Evolutionary conservation across 2,888 invertebrate genomes (phyloP).

Genomic region (Autographa pulchrina): DNA sequence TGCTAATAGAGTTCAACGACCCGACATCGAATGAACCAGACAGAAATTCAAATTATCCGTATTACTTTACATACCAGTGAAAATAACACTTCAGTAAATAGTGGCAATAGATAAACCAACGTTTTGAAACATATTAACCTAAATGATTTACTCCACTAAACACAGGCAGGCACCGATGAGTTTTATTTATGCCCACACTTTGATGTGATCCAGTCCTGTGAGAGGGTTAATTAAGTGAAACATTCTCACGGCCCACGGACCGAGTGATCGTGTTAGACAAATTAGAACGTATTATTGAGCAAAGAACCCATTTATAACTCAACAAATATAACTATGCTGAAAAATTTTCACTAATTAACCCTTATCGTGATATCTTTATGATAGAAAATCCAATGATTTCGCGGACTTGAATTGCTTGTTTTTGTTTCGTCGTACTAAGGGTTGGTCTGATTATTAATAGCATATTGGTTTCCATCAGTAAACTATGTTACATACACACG

Average conservation of each 20-base stretch:
- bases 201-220: conserved; percentile 83
- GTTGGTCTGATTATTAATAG: conserved; percentile 63
- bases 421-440: conserved; percentile 30
- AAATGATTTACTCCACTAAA: conserved; percentile 74
- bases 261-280: conserved; percentile 84
- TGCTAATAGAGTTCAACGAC: neutral
- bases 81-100: conserved; percentile 37
- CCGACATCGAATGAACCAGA: neutral
- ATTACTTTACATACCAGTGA: conserved; percentile 15
- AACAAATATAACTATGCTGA: conserved; percentile 57
- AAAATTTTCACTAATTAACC: conserved; percentile 27
- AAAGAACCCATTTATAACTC: conserved; percentile 78
- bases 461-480: conserved; percentile 59
- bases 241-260: conserved; percentile 80
- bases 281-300: conserved; percentile 87
- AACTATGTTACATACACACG: conserved; percentile 47
- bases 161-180: conserved; percentile 66
- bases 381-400: conserved; percentile 33
- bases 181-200: conserved; percentile 83
- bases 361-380: conserved; percentile 34
- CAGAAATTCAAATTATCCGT: neutral
- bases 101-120: conserved; percentile 41
- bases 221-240: conserved; percentile 88
- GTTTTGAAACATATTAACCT: conserved; percentile 72
- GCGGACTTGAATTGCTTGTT: conserved; percentile 22